Percentiles rank a stretch among this genome's conserved stretches.
phyloP scores from a whole-genome alignment of 2,113 vertebrate genomes.

The Butastur rufipennis region DNA sequence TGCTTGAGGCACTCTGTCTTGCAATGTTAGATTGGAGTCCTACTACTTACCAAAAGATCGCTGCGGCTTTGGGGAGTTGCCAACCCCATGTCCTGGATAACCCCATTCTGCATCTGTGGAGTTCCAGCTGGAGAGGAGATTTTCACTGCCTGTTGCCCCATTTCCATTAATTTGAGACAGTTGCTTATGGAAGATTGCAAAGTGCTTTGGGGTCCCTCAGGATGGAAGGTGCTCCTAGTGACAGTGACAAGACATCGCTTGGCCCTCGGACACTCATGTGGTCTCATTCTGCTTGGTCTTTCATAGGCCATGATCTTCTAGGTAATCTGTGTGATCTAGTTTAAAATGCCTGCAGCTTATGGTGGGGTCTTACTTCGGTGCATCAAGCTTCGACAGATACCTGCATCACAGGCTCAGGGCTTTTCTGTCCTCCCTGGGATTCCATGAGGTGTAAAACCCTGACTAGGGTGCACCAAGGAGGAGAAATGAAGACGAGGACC shows the following conservation, averaged over 20 bases:
- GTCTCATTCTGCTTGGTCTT: not conserved
- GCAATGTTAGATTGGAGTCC: not conserved
- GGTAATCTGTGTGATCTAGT: not conserved
- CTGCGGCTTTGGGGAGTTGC: constrained; percentile 23
- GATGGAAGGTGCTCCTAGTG: not conserved
- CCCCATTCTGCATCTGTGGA: constrained; percentile 10
- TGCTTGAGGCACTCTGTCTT: constrained; percentile 31
- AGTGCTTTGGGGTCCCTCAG: constrained; percentile 62
- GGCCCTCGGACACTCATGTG: not conserved
- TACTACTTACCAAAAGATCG: not conserved
- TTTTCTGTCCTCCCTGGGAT: not conserved
- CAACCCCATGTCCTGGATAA: not conserved
- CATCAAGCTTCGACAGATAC: not conserved
- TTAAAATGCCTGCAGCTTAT: not conserved
- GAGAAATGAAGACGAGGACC: not conserved
- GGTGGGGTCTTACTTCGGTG: not conserved
- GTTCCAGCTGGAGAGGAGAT: constrained; percentile 44
- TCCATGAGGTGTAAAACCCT: not conserved
- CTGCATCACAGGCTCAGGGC: not conserved
- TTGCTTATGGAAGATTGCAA: constrained; percentile 42
- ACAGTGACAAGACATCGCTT: constrained; percentile 10
- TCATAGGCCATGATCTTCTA: not conserved
- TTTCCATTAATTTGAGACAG: constrained; percentile 17
- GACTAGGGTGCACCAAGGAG: not conserved
- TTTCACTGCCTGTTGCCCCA: constrained; percentile 33